Percentiles rank a stretch among this genome's conserved stretches.
phyloP scores from a whole-genome alignment of 2,113 vertebrate genomes.

The Misgurnus mizolepis region DNA sequence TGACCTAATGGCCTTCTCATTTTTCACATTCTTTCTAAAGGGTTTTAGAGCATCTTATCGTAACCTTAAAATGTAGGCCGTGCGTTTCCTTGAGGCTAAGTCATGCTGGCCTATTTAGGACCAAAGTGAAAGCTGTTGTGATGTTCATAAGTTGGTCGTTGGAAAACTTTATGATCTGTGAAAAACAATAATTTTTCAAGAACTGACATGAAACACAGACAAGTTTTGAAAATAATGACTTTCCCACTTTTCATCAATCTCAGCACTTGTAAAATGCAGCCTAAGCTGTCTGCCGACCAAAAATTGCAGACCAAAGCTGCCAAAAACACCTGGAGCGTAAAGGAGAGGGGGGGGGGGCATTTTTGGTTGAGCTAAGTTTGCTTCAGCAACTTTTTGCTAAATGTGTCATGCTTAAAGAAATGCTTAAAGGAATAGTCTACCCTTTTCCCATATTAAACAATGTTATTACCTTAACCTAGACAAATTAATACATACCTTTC shows the following conservation, averaged over 20 bases:
- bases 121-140: background rate
- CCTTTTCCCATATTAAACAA: too few relatives aligned
- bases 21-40: slow-evolving; percentile 32
- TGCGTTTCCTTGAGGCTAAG: slow-evolving; percentile 24
- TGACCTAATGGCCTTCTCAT: slow-evolving; percentile 25
- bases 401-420: background rate
- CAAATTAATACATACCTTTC: too few relatives aligned
- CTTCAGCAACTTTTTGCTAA: background rate
- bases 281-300: background rate
- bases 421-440: too few relatives aligned
- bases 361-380: background rate
- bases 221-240: background rate
- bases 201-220: background rate
- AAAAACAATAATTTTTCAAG: slow-evolving; percentile 6
- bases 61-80: slow-evolving; percentile 36
- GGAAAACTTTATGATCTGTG: background rate
- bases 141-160: background rate
- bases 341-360: background rate
- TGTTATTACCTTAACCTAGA: too few relatives aligned
- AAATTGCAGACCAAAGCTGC: background rate
- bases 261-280: slow-evolving; percentile 20
- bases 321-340: slow-evolving; percentile 6
- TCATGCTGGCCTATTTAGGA: slow-evolving; percentile 15
- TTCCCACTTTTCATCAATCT: background rate
- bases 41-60: slow-evolving; percentile 18